Evolutionary conservation across 2,113 vertebrate genomes (phyloP).

Genomic region (Ageneiosus marmoratus): DNA sequence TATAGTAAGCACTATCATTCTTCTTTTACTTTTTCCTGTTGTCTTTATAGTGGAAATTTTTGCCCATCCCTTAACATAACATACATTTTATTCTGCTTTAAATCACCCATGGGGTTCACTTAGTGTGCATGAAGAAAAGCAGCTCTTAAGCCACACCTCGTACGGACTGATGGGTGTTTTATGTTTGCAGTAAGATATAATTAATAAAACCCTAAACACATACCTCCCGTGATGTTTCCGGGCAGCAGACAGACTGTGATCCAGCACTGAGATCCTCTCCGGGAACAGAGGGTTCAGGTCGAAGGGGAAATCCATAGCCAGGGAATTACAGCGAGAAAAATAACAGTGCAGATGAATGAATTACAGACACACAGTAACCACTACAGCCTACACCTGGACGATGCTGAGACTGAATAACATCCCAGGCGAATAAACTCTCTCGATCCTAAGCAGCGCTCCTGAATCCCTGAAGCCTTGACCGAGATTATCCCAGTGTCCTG

Average conservation of each 20-base stretch:
- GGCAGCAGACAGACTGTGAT: constrained; percentile 65
- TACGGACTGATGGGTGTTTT: not conserved
- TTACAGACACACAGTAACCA: not conserved
- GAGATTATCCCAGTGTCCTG: not conserved
- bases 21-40: not conserved
- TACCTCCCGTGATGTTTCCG: constrained; percentile 64
- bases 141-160: not conserved
- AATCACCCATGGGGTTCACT: not conserved
- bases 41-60: too few relatives aligned
- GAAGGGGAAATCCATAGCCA: constrained; percentile 71
- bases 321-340: not conserved
- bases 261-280: constrained; percentile 71
- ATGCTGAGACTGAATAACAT: not conserved
- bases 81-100: too few relatives aligned
- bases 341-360: not conserved
- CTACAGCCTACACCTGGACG: not conserved
- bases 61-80: too few relatives aligned
- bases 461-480: not conserved
- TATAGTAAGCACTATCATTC: not conserved
- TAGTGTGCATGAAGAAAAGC: not conserved
- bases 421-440: not conserved
- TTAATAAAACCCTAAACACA: not conserved
- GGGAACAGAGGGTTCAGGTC: constrained; percentile 70
- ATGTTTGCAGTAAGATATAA: not conserved
- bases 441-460: not conserved